Evolutionary conservation across 1,140 invertebrate species (phyloP), one percentile per base, ranked within the genome.

Genomic region (Musca domestica): DNA sequence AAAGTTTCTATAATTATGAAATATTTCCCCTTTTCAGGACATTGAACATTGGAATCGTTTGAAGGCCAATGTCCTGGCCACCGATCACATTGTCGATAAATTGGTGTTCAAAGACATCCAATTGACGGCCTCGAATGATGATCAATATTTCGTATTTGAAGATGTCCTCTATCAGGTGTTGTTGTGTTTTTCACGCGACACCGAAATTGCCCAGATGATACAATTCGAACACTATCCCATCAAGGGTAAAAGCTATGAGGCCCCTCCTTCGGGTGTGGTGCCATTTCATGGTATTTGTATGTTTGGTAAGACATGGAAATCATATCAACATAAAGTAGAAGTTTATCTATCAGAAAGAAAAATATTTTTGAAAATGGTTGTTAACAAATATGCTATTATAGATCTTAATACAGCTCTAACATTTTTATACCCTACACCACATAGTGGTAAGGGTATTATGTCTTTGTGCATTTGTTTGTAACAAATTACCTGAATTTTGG

Each of bases 111-210:
- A 97, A 86, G 96, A 98, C 83, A 93, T 98, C 3, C 95, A 96
- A 81, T 81, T 98, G 47, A 98, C 95, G 12, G 95, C 95, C 0
- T 95, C 94, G 5, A 98, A 98, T 81, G 96, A 98, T 80, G 95
- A 98, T 80, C 95, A 98, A 77, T 98, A 98, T 81, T 98, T 98
- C 84, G 95, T 98, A 0, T 98, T 98, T 83, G 95, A 98, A 85
- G 96, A 98, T 83, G 88, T 96, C 47, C 83, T 98, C 0, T 96
- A 97, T 82, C 95, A 98, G 86, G 94, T 95, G n/a, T 88, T 98
- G 86, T 79, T 98, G 23, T 96, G 94, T 74, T 98, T 98, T 83
- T 95, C 93, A 15, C 86, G 95, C 67, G 95, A 98, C 82, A 88
- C 90, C 0, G 89, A 91, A 74, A 88, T 98, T 14, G 83, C 95